Conservation (phyloP, 2,797 vertebrate genomes). For the Poliocrania exsul region DNA sequence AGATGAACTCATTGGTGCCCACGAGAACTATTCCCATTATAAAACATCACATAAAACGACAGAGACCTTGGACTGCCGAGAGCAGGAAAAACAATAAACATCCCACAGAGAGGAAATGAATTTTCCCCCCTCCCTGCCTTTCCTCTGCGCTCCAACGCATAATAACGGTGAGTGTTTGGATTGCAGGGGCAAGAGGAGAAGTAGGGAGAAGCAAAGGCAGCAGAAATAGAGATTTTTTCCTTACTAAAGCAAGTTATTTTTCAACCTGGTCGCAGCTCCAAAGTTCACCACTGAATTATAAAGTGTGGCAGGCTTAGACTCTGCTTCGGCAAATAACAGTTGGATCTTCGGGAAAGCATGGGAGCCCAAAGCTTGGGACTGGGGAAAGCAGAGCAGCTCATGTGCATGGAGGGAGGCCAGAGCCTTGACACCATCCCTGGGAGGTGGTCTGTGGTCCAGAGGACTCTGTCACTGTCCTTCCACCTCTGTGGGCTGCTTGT, state of each 20-base stretch:
- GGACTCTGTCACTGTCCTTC: neutral
- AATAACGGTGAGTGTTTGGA: constrained; percentile 15
- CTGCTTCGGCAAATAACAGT: neutral
- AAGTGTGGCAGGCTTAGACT: constrained; percentile 39
- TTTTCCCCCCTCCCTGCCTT: neutral
- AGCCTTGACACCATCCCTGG: neutral
- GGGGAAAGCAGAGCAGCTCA: neutral
- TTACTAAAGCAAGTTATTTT: constrained; percentile 57
- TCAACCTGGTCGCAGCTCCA: constrained; percentile 4
- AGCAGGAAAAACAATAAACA: constrained; percentile 59
- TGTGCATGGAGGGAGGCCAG: neutral
- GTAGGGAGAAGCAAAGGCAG: neutral
- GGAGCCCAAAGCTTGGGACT: neutral
- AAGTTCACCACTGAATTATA: constrained; percentile 72
- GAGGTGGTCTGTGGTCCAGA: neutral
- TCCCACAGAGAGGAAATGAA: constrained; percentile 42
- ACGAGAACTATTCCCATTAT: constrained; percentile 31
- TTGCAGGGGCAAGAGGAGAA: constrained; percentile 7
- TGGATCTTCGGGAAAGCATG: neutral
- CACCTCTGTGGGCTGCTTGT: neutral
- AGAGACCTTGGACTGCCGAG: constrained; percentile 14
- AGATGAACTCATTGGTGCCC: constrained; percentile 27
- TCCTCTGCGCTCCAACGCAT: neutral
- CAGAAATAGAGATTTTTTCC: constrained; percentile 51
- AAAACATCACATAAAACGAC: neutral